These are phyloP conservation scores for Zhuqinia jingwanae DNA, from an alignment of 2,888 invertebrate species.

Conservation along the genomic window DNA sequence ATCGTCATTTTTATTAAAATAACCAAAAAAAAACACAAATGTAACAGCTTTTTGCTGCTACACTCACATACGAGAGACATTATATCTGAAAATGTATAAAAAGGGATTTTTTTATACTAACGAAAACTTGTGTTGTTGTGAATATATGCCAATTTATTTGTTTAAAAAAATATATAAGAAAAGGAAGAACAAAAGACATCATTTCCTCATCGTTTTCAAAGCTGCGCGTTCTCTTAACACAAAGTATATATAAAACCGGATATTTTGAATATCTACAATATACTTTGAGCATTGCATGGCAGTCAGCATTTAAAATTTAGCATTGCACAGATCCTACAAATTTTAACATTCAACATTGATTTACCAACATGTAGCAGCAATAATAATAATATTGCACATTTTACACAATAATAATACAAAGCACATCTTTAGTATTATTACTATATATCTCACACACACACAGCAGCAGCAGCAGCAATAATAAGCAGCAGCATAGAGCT, in stretches of 20 bases:
- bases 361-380: neutral
- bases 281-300: constrained; percentile 60
- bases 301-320: constrained; percentile 38
- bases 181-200: constrained; percentile 18
- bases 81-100: too few species aligned
- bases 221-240: neutral
- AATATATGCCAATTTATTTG: constrained; percentile 48
- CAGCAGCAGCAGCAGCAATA: neutral
- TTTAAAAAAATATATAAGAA: neutral
- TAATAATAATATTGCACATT: too few species aligned
- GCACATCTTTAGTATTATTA: neutral
- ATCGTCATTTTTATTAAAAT: neutral
- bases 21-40: neutral
- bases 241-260: constrained; percentile 13
- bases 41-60: too few species aligned
- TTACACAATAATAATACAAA: too few species aligned
- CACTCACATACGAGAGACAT: too few species aligned
- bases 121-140: constrained; percentile 40
- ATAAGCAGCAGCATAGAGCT: too few species aligned
- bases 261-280: too few species aligned
- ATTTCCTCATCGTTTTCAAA: constrained; percentile 24
- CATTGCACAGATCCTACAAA: constrained; percentile 28
- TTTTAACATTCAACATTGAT: constrained; percentile 3
- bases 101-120: too few species aligned
- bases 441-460: neutral